A percentile compares a stretch with the other conserved stretches of the same genome.
phyloP scores from a whole-genome alignment of 2,888 invertebrate genomes.

The Galeopsomyia nigrocyanea region DNA sequence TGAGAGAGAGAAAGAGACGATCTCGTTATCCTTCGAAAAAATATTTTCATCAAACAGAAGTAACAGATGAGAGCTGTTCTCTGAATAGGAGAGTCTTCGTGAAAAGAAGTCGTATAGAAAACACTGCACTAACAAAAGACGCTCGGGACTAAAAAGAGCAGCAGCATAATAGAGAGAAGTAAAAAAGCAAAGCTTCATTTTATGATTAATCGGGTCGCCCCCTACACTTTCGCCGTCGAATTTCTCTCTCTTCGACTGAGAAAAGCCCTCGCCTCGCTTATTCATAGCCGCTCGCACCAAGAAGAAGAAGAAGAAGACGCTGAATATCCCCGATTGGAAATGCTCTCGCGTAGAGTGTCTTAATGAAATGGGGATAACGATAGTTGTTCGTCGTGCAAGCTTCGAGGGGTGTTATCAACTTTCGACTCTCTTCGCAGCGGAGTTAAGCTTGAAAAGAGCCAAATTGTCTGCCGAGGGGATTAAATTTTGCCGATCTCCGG shows the following conservation, averaged over 20 bases:
- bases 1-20: too few species aligned
- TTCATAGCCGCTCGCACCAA: conserved; percentile 17
- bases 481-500: conserved; percentile 36
- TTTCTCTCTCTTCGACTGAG: conserved; percentile 39
- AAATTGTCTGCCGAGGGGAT: conserved; percentile 39
- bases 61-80: too few species aligned
- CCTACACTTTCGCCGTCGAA: conserved; percentile 41
- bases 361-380: conserved; percentile 47
- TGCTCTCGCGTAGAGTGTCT: conserved; percentile 32
- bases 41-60: too few species aligned
- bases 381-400: conserved; percentile 30
- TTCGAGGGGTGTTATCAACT: conserved; percentile 39
- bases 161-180: not conserved
- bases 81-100: too few species aligned
- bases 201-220: conserved; percentile 55
- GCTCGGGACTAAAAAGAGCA: too few species aligned
- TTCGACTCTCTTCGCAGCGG: conserved; percentile 30
- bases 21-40: too few species aligned
- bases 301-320: too few species aligned
- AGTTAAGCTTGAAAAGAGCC: conserved; percentile 39
- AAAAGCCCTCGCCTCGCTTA: conserved; percentile 32
- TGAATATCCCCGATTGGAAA: conserved; percentile 46
- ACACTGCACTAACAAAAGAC: too few species aligned
- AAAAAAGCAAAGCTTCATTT: conserved; percentile 45
- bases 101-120: too few species aligned